phyloP scores from a whole-genome alignment of 1,140 invertebrate genomes.

The Thaumetopoea pityocampa region DNA sequence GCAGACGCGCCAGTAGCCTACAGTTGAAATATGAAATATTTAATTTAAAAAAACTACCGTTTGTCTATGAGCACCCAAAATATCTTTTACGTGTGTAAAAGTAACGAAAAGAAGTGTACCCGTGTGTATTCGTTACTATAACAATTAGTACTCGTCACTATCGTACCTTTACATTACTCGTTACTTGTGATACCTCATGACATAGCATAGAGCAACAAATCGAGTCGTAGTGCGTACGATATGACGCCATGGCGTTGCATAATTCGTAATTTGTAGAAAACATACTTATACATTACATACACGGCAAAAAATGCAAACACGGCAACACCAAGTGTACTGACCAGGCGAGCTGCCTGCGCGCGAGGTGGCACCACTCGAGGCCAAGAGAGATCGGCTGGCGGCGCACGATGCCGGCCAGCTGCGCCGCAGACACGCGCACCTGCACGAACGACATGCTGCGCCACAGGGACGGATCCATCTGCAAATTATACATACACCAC shows the following conservation, averaged over 20 bases:
- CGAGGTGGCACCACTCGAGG: conserved; percentile 91
- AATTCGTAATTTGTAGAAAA: too few relatives aligned
- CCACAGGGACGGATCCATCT: conserved; percentile 91
- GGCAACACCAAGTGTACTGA: conserved; percentile 18
- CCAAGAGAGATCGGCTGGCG: conserved; percentile 88
- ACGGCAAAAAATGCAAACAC: conserved; percentile 1
- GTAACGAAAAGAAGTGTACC: too few relatives aligned
- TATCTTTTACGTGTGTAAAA: too few relatives aligned
- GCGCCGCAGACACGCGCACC: conserved; percentile 82
- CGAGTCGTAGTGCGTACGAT: too few relatives aligned
- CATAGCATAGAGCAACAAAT: too few relatives aligned
- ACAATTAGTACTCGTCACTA: too few relatives aligned
- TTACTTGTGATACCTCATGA: too few relatives aligned
- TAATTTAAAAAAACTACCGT: not conserved
- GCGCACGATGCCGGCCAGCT: conserved; percentile 89
- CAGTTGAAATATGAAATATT: not conserved
- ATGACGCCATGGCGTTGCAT: too few relatives aligned
- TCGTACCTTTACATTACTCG: too few relatives aligned
- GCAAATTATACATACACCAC: conserved; percentile 36
- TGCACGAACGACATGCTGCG: conserved; percentile 85
- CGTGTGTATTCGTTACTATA: too few relatives aligned
- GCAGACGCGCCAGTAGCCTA: conserved; percentile 86
- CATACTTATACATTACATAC: not conserved
- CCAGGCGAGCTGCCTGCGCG: conserved; percentile 91
- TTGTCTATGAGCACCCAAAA: too few relatives aligned